These are phyloP conservation scores for Haliclona indistincta DNA, from an alignment of 37 sponge, comb jelly and placozoan species.

Conservation along the genomic window DNA sequence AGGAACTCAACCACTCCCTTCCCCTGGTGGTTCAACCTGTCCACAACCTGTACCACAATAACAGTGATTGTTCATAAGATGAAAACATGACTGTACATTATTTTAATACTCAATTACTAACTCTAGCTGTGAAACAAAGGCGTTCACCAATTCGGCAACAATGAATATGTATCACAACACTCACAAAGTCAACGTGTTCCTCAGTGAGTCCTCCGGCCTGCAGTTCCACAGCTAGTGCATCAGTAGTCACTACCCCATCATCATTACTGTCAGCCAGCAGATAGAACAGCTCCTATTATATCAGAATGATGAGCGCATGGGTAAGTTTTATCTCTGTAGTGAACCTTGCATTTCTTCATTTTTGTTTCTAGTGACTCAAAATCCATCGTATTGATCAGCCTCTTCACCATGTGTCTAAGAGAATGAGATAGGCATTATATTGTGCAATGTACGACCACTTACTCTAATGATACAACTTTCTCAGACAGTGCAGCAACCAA, in stretches of 20 bases:
- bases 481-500: slow-evolving; percentile 90
- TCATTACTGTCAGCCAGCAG: slow-evolving; percentile 69
- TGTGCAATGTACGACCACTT: slow-evolving; percentile 14
- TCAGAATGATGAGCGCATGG: slow-evolving; percentile 9
- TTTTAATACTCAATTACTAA: not conserved
- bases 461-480: slow-evolving; percentile 90
- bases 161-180: too few species aligned
- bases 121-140: too few species aligned
- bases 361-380: slow-evolving; percentile 82
- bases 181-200: slow-evolving; percentile 80
- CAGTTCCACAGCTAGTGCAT: slow-evolving; percentile 78
- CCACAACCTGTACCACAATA: slow-evolving; percentile 50
- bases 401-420: slow-evolving; percentile 85
- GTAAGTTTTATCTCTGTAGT: not conserved
- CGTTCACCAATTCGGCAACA: too few species aligned
- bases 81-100: not conserved
- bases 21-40: slow-evolving; percentile 71
- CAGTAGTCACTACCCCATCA: slow-evolving; percentile 81
- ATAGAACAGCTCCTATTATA: slow-evolving; percentile 82
- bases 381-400: slow-evolving; percentile 84
- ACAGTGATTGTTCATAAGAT: not conserved
- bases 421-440: slow-evolving; percentile 17
- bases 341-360: slow-evolving; percentile 90
- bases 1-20: slow-evolving; percentile 81
- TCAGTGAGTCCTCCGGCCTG: slow-evolving; percentile 76